These are phyloP conservation scores for Semotilus atromaculatus DNA, from an alignment of 2,797 vertebrate species.

Conservation along the genomic window DNA sequence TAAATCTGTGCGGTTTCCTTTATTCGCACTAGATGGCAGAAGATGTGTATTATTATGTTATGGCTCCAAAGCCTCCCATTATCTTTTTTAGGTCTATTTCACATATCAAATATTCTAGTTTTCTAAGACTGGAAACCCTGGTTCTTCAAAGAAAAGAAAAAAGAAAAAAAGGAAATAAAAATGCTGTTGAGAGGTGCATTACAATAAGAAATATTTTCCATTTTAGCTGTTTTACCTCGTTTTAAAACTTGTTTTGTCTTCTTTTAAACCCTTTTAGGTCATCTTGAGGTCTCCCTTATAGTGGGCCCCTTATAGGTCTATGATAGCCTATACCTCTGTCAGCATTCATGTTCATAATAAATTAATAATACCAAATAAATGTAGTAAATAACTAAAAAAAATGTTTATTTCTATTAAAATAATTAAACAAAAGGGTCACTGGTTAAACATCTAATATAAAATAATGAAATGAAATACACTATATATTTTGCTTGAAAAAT, in stretches of 20 bases:
- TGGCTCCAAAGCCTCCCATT: not conserved
- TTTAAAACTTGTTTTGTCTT: not conserved
- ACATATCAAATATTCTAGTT: not conserved
- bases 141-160: not conserved
- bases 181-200: not conserved
- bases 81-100: not conserved
- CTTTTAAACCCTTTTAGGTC: not conserved
- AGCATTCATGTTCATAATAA: not conserved
- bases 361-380: not conserved
- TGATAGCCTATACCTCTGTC: too few species aligned
- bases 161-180: not conserved
- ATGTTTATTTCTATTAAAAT: too few species aligned
- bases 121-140: not conserved
- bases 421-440: not conserved
- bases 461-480: not conserved
- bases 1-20: not conserved
- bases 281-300: not conserved
- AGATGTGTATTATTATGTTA: not conserved
- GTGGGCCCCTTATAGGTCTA: not conserved
- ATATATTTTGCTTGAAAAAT: not conserved
- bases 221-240: not conserved
- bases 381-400: not conserved
- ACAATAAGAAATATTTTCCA: not conserved
- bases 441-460: not conserved
- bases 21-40: constrained; percentile 30